Evolutionary conservation across 2,797 vertebrate genomes (phyloP).

Genomic region (Iguana delicatissima): DNA sequence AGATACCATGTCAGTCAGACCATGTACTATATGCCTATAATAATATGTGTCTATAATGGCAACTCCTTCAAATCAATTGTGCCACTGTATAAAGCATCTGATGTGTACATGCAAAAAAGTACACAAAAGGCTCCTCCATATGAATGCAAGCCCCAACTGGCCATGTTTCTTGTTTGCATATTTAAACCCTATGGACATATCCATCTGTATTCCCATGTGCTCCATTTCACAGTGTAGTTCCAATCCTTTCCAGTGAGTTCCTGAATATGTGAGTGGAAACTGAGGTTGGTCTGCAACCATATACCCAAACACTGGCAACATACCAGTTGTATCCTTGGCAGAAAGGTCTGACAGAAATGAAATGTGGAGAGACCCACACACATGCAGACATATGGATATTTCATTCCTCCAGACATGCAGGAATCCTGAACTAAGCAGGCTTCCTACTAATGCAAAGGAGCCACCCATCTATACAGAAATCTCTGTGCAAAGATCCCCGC

Average conservation of each 20-base stretch:
- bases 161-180: background rate
- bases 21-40: no score
- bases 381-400: background rate
- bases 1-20: no score
- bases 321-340: background rate
- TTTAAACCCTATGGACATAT: background rate
- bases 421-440: background rate
- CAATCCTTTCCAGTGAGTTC: background rate
- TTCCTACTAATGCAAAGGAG: no score
- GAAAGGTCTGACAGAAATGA: background rate
- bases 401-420: background rate
- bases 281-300: background rate
- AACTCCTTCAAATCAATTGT: no score
- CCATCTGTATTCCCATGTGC: background rate
- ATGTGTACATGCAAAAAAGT: no score
- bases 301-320: background rate
- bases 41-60: no score
- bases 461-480: background rate
- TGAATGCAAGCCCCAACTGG: background rate
- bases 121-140: no score
- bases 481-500: no score
- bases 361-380: background rate
- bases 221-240: background rate
- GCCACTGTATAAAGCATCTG: no score
- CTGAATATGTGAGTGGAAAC: background rate